A percentile compares a stretch with the other conserved stretches of the same genome.
Evolutionary conservation across 2,888 invertebrate genomes (phyloP).

Genomic region (Cephalotes varians): DNA sequence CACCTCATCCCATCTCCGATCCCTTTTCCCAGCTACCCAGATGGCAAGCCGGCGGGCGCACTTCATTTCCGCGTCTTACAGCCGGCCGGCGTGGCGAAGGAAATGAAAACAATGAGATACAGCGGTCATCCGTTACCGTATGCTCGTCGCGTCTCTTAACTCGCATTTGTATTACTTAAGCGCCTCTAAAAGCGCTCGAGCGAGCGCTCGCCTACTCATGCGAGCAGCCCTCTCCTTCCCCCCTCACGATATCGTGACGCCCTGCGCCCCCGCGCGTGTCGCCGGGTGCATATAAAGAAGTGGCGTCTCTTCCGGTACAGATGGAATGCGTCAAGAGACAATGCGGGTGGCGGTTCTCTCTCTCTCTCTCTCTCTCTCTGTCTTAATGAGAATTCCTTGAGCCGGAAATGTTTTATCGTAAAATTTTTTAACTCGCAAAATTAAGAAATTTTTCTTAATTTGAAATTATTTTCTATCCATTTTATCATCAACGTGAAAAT

Average conservation of each 20-base stretch:
- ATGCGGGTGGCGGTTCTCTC: slow-evolving; percentile 13
- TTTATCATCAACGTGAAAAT: not conserved
- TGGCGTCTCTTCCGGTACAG: slow-evolving; percentile 32
- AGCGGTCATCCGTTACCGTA: slow-evolving; percentile 85
- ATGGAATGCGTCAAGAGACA: slow-evolving; percentile 9
- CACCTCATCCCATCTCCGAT: not conserved
- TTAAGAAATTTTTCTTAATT: not conserved
- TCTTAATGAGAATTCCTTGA: slow-evolving; percentile 4
- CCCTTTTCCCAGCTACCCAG: slow-evolving; percentile 62
- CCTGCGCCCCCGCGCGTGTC: slow-evolving; percentile 9
- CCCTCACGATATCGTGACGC: not conserved
- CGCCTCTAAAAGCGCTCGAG: slow-evolving; percentile 73
- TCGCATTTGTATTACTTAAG: slow-evolving; percentile 85
- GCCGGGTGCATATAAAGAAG: slow-evolving; percentile 52
- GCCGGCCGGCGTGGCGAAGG: slow-evolving; percentile 83
- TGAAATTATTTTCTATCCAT: not conserved
- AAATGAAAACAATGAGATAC: slow-evolving; percentile 86
- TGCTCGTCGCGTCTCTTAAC: slow-evolving; percentile 81
- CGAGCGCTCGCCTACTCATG: slow-evolving; percentile 35
- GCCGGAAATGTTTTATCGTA: not conserved
- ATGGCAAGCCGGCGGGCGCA: slow-evolving; percentile 82
- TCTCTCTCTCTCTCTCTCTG: slow-evolving; percentile 27
- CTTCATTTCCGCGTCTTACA: slow-evolving; percentile 86
- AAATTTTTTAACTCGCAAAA: not conserved
- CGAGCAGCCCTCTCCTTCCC: not conserved